Base-by-base conservation (phyloP, 2,797 vertebrate genomes). In the Mormyrops attenuatus region DNA sequence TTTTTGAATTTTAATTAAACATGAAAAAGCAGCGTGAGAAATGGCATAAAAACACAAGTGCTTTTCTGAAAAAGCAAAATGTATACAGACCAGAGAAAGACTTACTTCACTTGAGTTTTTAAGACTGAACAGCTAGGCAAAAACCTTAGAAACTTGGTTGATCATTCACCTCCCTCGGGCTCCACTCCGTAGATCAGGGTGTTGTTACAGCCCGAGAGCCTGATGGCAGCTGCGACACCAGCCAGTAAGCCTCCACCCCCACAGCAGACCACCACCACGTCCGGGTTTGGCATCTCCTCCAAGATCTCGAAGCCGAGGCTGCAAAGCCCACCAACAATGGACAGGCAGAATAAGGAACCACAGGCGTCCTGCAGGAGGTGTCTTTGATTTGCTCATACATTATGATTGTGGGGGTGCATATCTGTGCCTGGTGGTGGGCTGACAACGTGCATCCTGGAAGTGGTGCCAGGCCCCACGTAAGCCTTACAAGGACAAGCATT, bases 141-240 rank as follows among this genome's bases (percentile, higher is more conserved):
- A 13, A 73, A 38, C 13, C 30, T 41, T 47, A 22, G 26, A 86
- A 53, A 15, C 47, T 11, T 34, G 3, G 22, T 20, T 11, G 89
- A 2, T 90, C 26, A 60, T 86, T 92, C 91, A 96, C 96, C 96
- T 95, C 95, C 96, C 73, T 95, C 95, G 85, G 96, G 96, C 88
- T 97, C 95, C 88, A 97, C 95, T 1, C 96, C 96, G 0, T 96
- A 97, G 91, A 97, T 94, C 90, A 93, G 94, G 55, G 95, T 96
- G 9, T 92, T 89, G 1, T 90, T 44, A 26, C 94, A 95, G 17
- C 96, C 95, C 0, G 96, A 96, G 55, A 96, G 94, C 89, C 95
- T 96, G 89, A 96, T 88, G 50, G 94, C 96, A 5, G 95, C 93
- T 22, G 96, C 96, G 0, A 96, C 95, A 0, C 95, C 95, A 0